These are phyloP conservation scores for Elymnias hypermnestra DNA, from an alignment of 1,140 invertebrate species.

Conservation along the genomic window DNA sequence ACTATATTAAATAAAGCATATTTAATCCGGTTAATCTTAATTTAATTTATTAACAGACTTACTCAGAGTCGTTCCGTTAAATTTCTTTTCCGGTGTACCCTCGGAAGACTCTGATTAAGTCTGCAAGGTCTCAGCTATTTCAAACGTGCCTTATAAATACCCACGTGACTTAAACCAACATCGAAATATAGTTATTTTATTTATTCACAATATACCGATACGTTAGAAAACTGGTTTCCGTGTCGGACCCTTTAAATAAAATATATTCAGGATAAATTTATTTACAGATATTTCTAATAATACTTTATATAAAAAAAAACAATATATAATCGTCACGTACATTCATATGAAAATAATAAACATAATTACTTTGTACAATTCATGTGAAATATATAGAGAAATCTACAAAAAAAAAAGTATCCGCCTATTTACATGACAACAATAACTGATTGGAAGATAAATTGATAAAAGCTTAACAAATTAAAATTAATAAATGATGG, in stretches of 20 bases:
- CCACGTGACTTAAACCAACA: constrained; percentile 19
- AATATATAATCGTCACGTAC: constrained; percentile 63
- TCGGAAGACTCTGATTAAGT: constrained; percentile 4
- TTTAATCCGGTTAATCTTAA: background rate
- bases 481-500: no score
- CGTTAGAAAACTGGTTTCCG: constrained; percentile 26
- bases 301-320: constrained; percentile 68
- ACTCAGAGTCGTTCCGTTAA: no score
- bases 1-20: constrained; percentile 1
- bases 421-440: constrained; percentile 69
- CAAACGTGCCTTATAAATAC: constrained; percentile 21
- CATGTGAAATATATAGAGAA: constrained; percentile 62
- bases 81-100: no score
- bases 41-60: background rate
- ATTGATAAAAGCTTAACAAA: constrained; percentile 15
- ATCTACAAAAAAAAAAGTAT: constrained; percentile 71
- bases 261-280: constrained; percentile 64
- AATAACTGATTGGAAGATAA: constrained; percentile 50
- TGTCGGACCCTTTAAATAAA: constrained; percentile 47
- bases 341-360: constrained; percentile 47
- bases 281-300: constrained; percentile 70
- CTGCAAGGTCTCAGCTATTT: constrained; percentile 8
- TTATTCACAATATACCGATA: constrained; percentile 23
- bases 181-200: constrained; percentile 13
- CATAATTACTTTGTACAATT: constrained; percentile 67